A percentile compares a stretch with the other conserved stretches of the same genome.
Evolutionary conservation across 2,113 vertebrate species (phyloP).

Genomic region (Phalacrocorax brasilianus): DNA sequence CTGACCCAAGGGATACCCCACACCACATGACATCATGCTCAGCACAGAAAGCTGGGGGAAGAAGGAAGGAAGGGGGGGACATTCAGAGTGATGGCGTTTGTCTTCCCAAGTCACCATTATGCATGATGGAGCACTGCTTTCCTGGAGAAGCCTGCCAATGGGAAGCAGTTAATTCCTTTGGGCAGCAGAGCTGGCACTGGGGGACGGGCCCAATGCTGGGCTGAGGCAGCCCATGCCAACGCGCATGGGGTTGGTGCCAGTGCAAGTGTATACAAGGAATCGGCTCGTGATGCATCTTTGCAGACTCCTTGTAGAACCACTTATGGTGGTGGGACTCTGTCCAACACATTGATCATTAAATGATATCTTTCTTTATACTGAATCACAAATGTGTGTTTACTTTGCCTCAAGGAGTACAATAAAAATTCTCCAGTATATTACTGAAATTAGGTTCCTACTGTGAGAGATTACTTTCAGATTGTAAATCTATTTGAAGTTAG

Average conservation of each 20-base stretch:
- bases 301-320: neutral
- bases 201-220: fast-evolving
- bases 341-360: neutral
- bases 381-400: neutral
- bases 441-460: neutral
- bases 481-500: neutral
- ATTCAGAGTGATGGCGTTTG: neutral
- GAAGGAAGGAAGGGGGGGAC: neutral
- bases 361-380: neutral
- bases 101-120: fast-evolving
- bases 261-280: neutral
- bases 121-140: fast-evolving
- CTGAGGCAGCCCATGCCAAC: neutral
- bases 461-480: neutral
- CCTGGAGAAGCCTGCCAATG: neutral
- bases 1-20: neutral
- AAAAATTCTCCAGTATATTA: neutral
- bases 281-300: neutral
- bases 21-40: too few relatives aligned
- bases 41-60: neutral
- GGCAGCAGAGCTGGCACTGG: neutral
- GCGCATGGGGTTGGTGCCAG: neutral
- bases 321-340: neutral
- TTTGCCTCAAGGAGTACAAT: neutral
- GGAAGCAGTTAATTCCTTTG: neutral